Conservation (phyloP, 2,113 vertebrate species). For the Sprattus sprattus region DNA sequence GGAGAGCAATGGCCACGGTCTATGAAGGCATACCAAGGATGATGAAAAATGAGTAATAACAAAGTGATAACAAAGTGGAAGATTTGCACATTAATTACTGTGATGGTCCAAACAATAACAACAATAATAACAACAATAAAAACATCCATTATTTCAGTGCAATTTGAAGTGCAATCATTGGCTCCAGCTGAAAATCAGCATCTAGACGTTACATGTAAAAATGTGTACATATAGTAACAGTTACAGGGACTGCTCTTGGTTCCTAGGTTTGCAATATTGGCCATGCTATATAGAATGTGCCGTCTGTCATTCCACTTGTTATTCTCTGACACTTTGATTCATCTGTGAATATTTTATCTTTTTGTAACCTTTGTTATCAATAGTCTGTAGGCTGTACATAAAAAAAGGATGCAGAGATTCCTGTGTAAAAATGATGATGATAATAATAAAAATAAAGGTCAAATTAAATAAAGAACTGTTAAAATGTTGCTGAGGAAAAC, state of each 20-base stretch:
- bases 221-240: conserved; percentile 29
- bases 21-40: conserved; percentile 46
- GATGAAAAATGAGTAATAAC: conserved; percentile 24
- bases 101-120: conserved; percentile 29
- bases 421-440: conserved; percentile 45
- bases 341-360: conserved; percentile 73
- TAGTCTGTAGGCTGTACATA: conserved; percentile 68
- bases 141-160: conserved; percentile 22
- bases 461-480: conserved; percentile 40
- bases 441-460: conserved; percentile 43
- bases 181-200: conserved; percentile 25
- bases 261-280: conserved; percentile 34
- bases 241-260: conserved; percentile 24
- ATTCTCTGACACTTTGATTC: conserved; percentile 56
- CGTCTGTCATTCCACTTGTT: conserved; percentile 48
- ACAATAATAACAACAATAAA: conserved; percentile 14
- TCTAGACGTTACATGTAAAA: conserved; percentile 16
- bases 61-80: not conserved
- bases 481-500: conserved; percentile 62
- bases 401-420: not conserved
- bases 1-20: conserved; percentile 26
- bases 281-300: conserved; percentile 46
- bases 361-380: conserved; percentile 75
- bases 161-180: conserved; percentile 22
- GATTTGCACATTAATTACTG: conserved; percentile 54